Evolutionary conservation across 2,113 vertebrate species (phyloP), one percentile per base, ranked within the genome.

Genomic region (Periophthalmodon schlosseri): DNA sequence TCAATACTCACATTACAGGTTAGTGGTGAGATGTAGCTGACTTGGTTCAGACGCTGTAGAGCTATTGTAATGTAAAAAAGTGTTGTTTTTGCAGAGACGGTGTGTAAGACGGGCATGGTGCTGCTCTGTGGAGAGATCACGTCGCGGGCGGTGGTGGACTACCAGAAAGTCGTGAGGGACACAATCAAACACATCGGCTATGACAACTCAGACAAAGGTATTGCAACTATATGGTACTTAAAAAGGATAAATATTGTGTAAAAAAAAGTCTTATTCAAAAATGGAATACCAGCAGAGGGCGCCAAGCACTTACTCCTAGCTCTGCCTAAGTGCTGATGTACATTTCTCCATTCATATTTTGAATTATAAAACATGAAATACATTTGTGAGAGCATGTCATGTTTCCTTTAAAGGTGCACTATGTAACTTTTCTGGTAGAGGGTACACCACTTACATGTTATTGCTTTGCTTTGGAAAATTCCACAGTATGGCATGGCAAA

Each of bases 101-200:
- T 98, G 11, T 98, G 97, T 70, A 99, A 99, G 90, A 99, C 97
- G 0, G 97, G 97, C 39, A 99, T 99, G 97, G 97, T 99, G 72
- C 77, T 99, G 76, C 95, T 99, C 52, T 98, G 96, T 0, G 97
- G 97, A 0, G 97, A 99, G 90, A 98, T 99, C 92, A 98, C 96
- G 39, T 99, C 97, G 3, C 77, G 72, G 36, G 96, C 96, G 23
- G 93, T 93, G 36, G 96, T 99, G 78, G 97, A 99, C 91, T 99
- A 99, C 83, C 97, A 99, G 91, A 95, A 92, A 74, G 94, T 99
- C 44, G 97, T 99, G 80, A 94, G 97, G 77, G 96, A 98, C 49
- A 77, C 97, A 79, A 97, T 99, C 85, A 95, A 92, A 78, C 89
- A 96, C 84, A 98, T 99, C 36, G 97, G 97, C 82, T 99, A 99